A percentile compares a stretch with the other conserved stretches of the same genome.
Evolutionary conservation across 2,113 vertebrate species (phyloP).

Genomic region (Vombatus ursinus): DNA sequence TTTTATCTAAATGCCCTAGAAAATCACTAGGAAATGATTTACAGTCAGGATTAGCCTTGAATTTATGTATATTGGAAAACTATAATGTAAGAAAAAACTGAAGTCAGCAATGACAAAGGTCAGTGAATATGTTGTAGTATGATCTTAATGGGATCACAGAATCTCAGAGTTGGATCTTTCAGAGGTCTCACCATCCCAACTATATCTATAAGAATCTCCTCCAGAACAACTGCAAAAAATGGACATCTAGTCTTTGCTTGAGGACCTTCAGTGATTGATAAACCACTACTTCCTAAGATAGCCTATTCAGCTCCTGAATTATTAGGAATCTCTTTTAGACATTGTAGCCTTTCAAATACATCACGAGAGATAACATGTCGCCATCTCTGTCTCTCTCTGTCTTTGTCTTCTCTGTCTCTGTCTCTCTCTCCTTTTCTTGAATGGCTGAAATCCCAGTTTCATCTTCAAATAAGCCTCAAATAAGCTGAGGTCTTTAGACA

Average conservation of each 20-base stretch:
- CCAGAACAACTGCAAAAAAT: not conserved
- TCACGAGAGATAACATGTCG: not conserved
- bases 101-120: not conserved
- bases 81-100: not conserved
- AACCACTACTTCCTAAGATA: not conserved
- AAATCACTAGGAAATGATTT: not conserved
- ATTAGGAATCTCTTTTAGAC: not conserved
- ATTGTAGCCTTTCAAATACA: not conserved
- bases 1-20: constrained; percentile 8
- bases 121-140: not conserved
- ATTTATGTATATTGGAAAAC: not conserved
- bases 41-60: not conserved
- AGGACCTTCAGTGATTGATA: not conserved
- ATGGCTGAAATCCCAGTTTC: not conserved
- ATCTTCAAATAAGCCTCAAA: not conserved
- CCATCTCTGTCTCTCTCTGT: not conserved
- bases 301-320: not conserved
- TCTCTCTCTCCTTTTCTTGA: not conserved
- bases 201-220: not conserved
- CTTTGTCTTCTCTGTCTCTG: not conserved
- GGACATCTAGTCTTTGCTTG: not conserved
- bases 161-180: not conserved
- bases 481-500: not conserved
- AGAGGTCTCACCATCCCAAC: not conserved
- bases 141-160: not conserved